phyloP scores from a whole-genome alignment of 2,888 invertebrate genomes.

The Melinaea marsaeus region DNA sequence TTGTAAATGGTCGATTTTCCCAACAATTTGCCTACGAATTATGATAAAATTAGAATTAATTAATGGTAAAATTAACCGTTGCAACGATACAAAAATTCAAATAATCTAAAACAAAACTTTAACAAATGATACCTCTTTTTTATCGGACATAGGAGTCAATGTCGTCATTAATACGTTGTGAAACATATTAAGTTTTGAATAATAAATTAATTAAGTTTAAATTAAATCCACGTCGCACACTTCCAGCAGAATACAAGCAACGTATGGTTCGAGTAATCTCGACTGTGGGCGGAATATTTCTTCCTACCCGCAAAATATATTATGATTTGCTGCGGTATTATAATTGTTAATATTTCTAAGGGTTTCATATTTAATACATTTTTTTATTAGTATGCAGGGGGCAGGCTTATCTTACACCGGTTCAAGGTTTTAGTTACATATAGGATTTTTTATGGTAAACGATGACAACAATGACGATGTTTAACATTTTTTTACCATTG shows the following conservation, averaged over 20 bases:
- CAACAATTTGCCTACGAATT: conserved; percentile 45
- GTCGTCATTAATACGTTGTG: conserved; percentile 46
- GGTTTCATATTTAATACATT: too few relatives aligned
- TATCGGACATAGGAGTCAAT: conserved; percentile 46
- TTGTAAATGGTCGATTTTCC: conserved; percentile 54
- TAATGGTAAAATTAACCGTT: background rate
- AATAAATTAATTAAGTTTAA: conserved; percentile 10
- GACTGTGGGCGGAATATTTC: conserved; percentile 3
- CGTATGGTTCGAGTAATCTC: background rate
- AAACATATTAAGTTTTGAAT: conserved; percentile 43
- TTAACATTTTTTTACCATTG: too few relatives aligned
- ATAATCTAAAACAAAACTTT: conserved; percentile 7
- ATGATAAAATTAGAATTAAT: conserved; percentile 6
- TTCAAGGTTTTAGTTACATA: too few relatives aligned
- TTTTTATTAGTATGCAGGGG: too few relatives aligned
- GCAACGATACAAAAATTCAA: background rate
- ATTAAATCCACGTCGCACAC: conserved; percentile 18
- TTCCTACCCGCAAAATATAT: conserved; percentile 15
- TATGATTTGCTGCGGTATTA: background rate
- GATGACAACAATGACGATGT: too few relatives aligned
- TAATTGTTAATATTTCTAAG: background rate
- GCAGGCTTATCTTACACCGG: too few relatives aligned
- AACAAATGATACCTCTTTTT: conserved; percentile 47
- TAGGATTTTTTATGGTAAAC: too few relatives aligned
- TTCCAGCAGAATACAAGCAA: conserved; percentile 17